phyloP scores from a whole-genome alignment of 1,140 invertebrate genomes.

The Drosophila rhopaloa region DNA sequence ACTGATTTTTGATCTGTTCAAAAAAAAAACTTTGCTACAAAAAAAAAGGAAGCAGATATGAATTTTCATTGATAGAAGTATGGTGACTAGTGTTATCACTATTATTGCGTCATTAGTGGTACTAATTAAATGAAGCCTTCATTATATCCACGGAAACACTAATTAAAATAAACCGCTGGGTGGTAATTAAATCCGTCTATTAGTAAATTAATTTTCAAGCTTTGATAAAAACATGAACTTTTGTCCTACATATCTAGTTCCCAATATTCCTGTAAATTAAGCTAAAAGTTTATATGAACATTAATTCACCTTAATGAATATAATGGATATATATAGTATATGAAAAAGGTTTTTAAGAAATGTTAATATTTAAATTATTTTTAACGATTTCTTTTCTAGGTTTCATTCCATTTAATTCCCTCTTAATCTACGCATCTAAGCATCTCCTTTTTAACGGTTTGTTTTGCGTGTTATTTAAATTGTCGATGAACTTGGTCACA shows the following conservation, averaged over 20 bases:
- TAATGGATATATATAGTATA: too few relatives aligned
- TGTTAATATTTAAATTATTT: too few relatives aligned
- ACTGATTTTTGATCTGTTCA: too few relatives aligned
- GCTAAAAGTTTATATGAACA: not conserved
- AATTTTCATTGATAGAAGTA: too few relatives aligned
- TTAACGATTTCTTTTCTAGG: not conserved
- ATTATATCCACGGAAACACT: not conserved
- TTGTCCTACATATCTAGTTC: too few relatives aligned
- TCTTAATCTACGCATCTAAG: not conserved
- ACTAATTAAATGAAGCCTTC: not conserved
- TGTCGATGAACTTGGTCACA: conserved; percentile 19
- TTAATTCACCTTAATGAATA: too few relatives aligned
- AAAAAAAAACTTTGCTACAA: too few relatives aligned
- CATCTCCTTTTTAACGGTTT: conserved; percentile 15
- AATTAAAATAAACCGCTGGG: not conserved
- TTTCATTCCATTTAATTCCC: not conserved
- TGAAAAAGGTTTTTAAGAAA: too few relatives aligned
- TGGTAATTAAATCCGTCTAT: not conserved
- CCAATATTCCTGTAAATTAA: too few relatives aligned
- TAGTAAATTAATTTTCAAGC: not conserved
- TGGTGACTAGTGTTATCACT: not conserved
- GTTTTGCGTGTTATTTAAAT: conserved; percentile 8
- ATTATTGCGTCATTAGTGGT: not conserved
- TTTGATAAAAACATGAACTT: not conserved
- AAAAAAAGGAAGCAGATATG: too few relatives aligned